Percentiles rank a stretch among this genome's conserved stretches.
Conservation (phyloP, 1,140 invertebrate genomes). For the Reticulitermes speratus region DNA sequence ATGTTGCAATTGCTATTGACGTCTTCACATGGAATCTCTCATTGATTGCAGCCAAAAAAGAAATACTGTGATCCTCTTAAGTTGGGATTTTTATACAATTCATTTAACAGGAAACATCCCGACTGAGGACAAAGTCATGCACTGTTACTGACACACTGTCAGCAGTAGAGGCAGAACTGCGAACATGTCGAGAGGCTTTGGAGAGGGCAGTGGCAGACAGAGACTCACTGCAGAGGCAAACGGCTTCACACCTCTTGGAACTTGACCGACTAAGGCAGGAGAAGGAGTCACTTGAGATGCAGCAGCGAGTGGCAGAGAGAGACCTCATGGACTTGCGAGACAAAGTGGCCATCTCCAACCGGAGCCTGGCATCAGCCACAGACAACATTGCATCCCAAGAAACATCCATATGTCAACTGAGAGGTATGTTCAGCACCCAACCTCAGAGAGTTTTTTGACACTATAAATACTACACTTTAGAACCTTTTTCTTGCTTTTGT, state of each 20-base stretch:
- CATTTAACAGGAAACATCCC: constrained; percentile 51
- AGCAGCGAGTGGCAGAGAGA: constrained; percentile 61
- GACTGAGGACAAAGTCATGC: constrained; percentile 51
- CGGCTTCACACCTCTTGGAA: constrained; percentile 61
- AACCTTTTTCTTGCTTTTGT: too few relatives aligned
- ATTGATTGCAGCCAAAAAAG: constrained; percentile 45
- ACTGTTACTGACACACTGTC: constrained; percentile 62
- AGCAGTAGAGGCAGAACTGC: constrained; percentile 62
- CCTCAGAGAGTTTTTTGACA: too few relatives aligned
- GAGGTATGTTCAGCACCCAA: constrained; percentile 52
- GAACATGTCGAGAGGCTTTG: constrained; percentile 62
- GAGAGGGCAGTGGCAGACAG: constrained; percentile 63
- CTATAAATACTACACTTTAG: too few relatives aligned
- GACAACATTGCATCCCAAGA: constrained; percentile 68
- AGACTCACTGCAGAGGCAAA: constrained; percentile 67
- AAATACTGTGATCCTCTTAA: constrained; percentile 36
- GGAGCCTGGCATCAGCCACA: constrained; percentile 63
- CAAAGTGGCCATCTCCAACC: constrained; percentile 59
- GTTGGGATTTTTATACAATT: background rate
- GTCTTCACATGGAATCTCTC: too few relatives aligned
- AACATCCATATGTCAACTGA: constrained; percentile 62
- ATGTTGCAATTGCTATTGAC: too few relatives aligned
- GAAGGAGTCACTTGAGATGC: constrained; percentile 65
- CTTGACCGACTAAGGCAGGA: constrained; percentile 66
- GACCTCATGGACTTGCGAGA: constrained; percentile 65